Base-by-base conservation (phyloP, 2,797 vertebrate species). In the Crypturellus tataupa region DNA sequence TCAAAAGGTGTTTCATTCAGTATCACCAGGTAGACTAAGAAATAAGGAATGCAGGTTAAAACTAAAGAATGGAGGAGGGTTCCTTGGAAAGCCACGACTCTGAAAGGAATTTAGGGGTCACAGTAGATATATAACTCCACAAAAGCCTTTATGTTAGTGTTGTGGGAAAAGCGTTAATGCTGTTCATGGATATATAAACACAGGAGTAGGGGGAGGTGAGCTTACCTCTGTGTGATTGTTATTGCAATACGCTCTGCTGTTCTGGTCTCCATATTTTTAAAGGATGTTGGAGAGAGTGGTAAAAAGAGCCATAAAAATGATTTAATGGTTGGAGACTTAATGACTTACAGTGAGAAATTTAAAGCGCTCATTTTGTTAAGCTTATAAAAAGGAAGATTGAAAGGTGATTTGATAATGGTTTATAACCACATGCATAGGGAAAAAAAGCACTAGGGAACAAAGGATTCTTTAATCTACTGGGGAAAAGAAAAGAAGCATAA, bases 351-450 rank as follows among this genome's bases (percentile, higher is more conserved):
- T 72, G 80, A 92, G 82, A 95, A 93, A 95, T 91, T 76, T 91
- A 93, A 93, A 91, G 67, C 67, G 49, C 12, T 91, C 79, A 58
- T 92, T 95, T 92, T 85, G 77, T 91, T 92, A 95, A 69, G 90
- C 72, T 83, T 87, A 72, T 90, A 91, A 92, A 94, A 94, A 87
- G 31, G 35, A 71, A 93, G 86, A 97, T 78, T 93, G 94, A 95
- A 90, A 92, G 76, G 63, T 76, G 69, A 92, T 95, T 95, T 91
- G 65, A 87, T 95, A 93, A 92, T 85, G 69, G 62, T 87, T 95
- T 95, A 85, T 91, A 89, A 89, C 79, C 82, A 53, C 60, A 53
- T 85, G 47, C 64, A 70, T 47, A 46, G 51, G 59, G 11, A 4
- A 82, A 95, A 95, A 49, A 93, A 89, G 14, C n/a, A 80, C 14